These are phyloP conservation scores for Dromococcyx pavoninus DNA, from an alignment of 2,797 vertebrate genomes.

Conservation along the genomic window DNA sequence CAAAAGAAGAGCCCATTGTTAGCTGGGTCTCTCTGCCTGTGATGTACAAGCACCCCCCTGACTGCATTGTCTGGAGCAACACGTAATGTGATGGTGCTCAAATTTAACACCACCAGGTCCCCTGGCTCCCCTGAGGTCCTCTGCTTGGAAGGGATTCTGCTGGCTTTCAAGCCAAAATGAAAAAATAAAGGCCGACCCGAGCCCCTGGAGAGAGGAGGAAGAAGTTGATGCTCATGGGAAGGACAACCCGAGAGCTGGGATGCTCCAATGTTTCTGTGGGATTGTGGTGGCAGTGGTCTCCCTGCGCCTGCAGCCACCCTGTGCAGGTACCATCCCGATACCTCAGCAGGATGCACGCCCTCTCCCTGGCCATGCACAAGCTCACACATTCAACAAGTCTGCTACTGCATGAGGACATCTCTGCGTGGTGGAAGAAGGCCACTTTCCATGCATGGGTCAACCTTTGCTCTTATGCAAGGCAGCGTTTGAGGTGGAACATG, in stretches of 20 bases:
- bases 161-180: neutral
- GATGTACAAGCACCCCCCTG: neutral
- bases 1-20: neutral
- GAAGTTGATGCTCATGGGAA: neutral
- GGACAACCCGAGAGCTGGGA: neutral
- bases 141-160: neutral
- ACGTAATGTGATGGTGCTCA: neutral
- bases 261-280: neutral
- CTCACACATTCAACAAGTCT: neutral
- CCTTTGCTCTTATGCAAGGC: fast-evolving
- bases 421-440: fast-evolving
- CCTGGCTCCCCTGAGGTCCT: fast-evolving
- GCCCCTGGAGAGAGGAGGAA: fast-evolving
- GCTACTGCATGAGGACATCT: fast-evolving
- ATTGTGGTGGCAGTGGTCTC: neutral
- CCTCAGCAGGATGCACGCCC: fast-evolving
- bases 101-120: neutral
- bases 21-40: neutral
- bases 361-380: neutral
- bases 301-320: fast-evolving
- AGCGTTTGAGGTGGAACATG: fast-evolving
- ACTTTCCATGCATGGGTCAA: fast-evolving
- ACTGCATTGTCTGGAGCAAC: neutral
- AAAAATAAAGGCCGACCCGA: neutral
- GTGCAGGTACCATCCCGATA: fast-evolving